phyloP scores from a whole-genome alignment of 1,140 invertebrate species.

The Neodiprion lecontei region DNA sequence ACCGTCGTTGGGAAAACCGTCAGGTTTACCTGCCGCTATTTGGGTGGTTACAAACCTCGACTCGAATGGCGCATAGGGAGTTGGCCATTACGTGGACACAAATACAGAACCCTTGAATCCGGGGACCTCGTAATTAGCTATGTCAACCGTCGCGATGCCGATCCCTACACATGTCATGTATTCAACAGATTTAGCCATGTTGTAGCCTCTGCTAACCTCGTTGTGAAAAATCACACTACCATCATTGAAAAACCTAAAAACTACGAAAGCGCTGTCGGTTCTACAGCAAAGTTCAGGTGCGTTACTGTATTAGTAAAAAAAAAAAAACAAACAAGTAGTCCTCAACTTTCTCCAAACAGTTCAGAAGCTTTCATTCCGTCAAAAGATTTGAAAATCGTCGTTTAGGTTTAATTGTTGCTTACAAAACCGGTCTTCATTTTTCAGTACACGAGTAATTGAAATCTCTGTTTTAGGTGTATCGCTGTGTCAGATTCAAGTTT shows the following conservation, averaged over 20 bases:
- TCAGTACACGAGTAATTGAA: neutral
- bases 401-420: neutral
- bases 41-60: slow-evolving; percentile 92
- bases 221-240: slow-evolving; percentile 85
- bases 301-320: slow-evolving; percentile 10
- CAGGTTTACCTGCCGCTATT: slow-evolving; percentile 89
- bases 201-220: slow-evolving; percentile 76
- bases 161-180: slow-evolving; percentile 90
- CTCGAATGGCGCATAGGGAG: slow-evolving; percentile 92
- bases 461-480: slow-evolving; percentile 73
- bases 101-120: slow-evolving; percentile 73
- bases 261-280: slow-evolving; percentile 88
- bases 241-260: slow-evolving; percentile 88
- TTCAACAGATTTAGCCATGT: slow-evolving; percentile 90
- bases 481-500: slow-evolving; percentile 85
- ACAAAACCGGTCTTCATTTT: neutral
- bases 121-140: slow-evolving; percentile 88
- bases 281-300: slow-evolving; percentile 82
- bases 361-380: too few species aligned
- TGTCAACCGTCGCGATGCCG: slow-evolving; percentile 84
- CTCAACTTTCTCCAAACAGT: too few species aligned
- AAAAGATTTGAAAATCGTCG: too few species aligned
- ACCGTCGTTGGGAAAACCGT: slow-evolving; percentile 86
- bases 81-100: slow-evolving; percentile 83
- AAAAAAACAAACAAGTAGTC: too few species aligned